These are phyloP conservation scores for Bombylius discolor DNA, from an alignment of 2,888 invertebrate species.

Conservation along the genomic window DNA sequence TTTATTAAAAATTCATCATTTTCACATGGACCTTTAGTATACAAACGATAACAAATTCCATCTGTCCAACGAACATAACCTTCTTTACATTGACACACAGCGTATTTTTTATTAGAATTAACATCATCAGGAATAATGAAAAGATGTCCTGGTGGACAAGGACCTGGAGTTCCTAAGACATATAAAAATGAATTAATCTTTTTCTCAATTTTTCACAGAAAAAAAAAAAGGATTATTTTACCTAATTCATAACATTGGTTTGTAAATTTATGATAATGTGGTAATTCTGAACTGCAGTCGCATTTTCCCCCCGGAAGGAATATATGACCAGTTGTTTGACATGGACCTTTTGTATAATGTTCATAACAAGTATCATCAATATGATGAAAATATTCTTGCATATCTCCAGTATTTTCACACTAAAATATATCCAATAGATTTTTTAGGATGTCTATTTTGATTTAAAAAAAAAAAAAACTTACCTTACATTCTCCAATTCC, in stretches of 20 bases:
- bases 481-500: constrained; percentile 54
- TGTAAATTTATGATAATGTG: constrained; percentile 59
- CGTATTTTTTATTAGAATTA: constrained; percentile 27
- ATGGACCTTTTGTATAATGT: constrained; percentile 69
- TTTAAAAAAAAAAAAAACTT: constrained; percentile 20
- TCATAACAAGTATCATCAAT: constrained; percentile 60
- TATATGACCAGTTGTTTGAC: constrained; percentile 58
- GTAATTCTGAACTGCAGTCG: constrained; percentile 56
- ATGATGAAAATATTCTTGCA: constrained; percentile 45
- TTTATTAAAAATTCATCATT: constrained; percentile 55
- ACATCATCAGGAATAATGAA: constrained; percentile 43
- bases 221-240: constrained; percentile 21
- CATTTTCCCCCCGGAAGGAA: constrained; percentile 61
- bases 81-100: constrained; percentile 55
- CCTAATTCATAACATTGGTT: constrained; percentile 64
- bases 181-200: not conserved
- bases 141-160: constrained; percentile 60
- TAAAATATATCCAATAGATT: constrained; percentile 19
- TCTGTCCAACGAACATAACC: constrained; percentile 52
- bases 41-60: constrained; percentile 61
- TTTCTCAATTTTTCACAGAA: not conserved
- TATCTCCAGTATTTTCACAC: constrained; percentile 43
- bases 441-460: not conserved
- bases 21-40: constrained; percentile 66
- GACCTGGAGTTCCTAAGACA: constrained; percentile 53